Percentiles rank a stretch among this genome's conserved stretches.
Conservation (phyloP, 2,888 invertebrate species). For the Neria commutata region DNA sequence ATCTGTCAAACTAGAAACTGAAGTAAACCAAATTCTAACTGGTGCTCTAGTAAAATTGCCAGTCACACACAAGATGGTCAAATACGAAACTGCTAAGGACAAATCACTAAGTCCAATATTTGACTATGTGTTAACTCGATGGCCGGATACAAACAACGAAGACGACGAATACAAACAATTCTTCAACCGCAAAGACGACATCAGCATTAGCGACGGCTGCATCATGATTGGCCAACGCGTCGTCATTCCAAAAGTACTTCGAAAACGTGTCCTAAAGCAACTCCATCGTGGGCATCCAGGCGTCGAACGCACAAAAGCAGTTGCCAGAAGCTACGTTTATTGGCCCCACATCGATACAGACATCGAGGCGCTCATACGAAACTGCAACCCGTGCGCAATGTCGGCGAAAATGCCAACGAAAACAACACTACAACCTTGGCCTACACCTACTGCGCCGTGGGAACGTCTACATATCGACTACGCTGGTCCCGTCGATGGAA, state of each 20-base stretch:
- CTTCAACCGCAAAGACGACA: conserved; percentile 27
- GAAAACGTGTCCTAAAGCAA: conserved; percentile 31
- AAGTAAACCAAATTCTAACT: conserved; percentile 16
- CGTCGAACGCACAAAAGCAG: conserved; percentile 29
- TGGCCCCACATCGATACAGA: conserved; percentile 43
- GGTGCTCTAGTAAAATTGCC: conserved; percentile 13
- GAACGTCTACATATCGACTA: conserved; percentile 60
- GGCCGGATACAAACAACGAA: conserved; percentile 14
- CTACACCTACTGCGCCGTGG: conserved; percentile 43
- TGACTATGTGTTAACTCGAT: conserved; percentile 17
- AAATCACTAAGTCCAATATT: neutral
- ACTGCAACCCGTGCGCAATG: conserved; percentile 38
- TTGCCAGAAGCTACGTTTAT: conserved; percentile 35
- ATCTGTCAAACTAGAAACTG: conserved; percentile 16
- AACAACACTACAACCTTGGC: conserved; percentile 34
- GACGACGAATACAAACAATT: conserved; percentile 15
- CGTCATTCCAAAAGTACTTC: conserved; percentile 25
- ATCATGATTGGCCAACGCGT: conserved; percentile 26
- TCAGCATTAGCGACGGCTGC: conserved; percentile 25
- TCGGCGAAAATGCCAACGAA: conserved; percentile 41
- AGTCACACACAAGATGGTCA: conserved; percentile 25
- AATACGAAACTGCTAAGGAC: conserved; percentile 14
- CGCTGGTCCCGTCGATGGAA: conserved; percentile 44
- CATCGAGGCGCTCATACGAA: conserved; percentile 37
- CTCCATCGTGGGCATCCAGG: conserved; percentile 40